Conservation (phyloP, 1,140 invertebrate species). For the Zaprionus inermis region DNA sequence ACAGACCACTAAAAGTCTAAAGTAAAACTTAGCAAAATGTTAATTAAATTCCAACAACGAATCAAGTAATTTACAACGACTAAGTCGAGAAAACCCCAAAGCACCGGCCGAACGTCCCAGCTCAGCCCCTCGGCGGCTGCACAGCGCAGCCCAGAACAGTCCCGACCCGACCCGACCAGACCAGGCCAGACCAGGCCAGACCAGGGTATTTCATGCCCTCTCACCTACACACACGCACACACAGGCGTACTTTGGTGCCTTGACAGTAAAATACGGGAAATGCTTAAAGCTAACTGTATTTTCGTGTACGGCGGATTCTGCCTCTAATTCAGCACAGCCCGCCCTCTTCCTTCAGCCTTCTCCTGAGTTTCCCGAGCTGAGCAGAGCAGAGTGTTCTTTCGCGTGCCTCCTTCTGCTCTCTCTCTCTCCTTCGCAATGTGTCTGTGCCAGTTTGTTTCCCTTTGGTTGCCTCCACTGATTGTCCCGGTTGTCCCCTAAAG, state of each 20-base stretch:
- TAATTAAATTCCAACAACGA: constrained; percentile 83
- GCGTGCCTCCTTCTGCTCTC: too few relatives aligned
- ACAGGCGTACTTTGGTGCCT: constrained; percentile 37
- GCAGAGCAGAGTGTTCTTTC: constrained; percentile 7
- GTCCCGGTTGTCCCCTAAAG: constrained; percentile 35
- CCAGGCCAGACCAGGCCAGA: neutral
- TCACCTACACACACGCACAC: constrained; percentile 34
- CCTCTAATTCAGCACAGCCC: constrained; percentile 59
- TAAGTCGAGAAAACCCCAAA: constrained; percentile 79
- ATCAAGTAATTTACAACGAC: constrained; percentile 82
- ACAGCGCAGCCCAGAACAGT: neutral
- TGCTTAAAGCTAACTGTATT: constrained; percentile 82
- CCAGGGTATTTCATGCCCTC: constrained; percentile 29
- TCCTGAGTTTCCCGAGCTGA: constrained; percentile 3
- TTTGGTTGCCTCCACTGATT: constrained; percentile 40
- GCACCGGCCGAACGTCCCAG: constrained; percentile 49
- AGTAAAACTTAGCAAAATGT: constrained; percentile 83
- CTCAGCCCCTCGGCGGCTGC: neutral
- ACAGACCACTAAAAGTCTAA: constrained; percentile 78
- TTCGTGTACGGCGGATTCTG: constrained; percentile 71
- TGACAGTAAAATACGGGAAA: constrained; percentile 80
- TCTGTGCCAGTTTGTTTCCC: constrained; percentile 22
- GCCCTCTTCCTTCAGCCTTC: neutral
- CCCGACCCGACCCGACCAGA: too few relatives aligned
- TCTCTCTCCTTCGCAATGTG: neutral